Evolutionary conservation across 2,888 invertebrate genomes (phyloP).

Genomic region (Labia minor): DNA sequence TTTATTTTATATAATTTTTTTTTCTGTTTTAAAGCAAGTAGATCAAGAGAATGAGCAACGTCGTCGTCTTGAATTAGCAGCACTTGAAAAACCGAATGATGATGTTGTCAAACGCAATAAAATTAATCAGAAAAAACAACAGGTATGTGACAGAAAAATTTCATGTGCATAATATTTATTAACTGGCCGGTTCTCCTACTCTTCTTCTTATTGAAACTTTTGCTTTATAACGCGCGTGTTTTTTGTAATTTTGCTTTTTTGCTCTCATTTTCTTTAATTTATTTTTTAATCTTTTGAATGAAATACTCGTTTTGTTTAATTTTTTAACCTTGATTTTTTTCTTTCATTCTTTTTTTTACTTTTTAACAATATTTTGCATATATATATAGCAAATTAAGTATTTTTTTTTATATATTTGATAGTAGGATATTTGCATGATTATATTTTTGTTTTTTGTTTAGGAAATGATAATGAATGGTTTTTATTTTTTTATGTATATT

Average conservation of each 20-base stretch:
- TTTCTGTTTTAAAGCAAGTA: slow-evolving; percentile 54
- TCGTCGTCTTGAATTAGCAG: slow-evolving; percentile 72
- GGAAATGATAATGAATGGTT: not conserved
- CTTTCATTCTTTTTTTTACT: too few species aligned
- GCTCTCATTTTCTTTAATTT: too few species aligned
- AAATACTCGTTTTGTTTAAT: too few species aligned
- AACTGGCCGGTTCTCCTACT: not conserved
- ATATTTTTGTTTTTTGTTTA: too few species aligned
- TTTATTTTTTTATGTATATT: not conserved
- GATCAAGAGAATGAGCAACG: slow-evolving; percentile 90
- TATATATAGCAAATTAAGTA: too few species aligned
- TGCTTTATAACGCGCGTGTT: not conserved
- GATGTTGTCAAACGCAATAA: slow-evolving; percentile 65
- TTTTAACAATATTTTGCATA: too few species aligned
- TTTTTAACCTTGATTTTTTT: too few species aligned
- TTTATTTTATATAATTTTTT: too few species aligned
- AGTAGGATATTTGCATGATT: too few species aligned
- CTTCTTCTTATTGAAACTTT: not conserved
- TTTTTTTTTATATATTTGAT: too few species aligned
- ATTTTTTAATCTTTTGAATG: too few species aligned
- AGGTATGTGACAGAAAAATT: slow-evolving; percentile 53
- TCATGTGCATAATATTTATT: not conserved
- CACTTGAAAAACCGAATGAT: slow-evolving; percentile 54
- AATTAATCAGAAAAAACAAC: slow-evolving; percentile 79
- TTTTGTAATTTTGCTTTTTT: too few species aligned